phyloP scores from a whole-genome alignment of 2,888 invertebrate genomes.

The Agrotis exclamationis region DNA sequence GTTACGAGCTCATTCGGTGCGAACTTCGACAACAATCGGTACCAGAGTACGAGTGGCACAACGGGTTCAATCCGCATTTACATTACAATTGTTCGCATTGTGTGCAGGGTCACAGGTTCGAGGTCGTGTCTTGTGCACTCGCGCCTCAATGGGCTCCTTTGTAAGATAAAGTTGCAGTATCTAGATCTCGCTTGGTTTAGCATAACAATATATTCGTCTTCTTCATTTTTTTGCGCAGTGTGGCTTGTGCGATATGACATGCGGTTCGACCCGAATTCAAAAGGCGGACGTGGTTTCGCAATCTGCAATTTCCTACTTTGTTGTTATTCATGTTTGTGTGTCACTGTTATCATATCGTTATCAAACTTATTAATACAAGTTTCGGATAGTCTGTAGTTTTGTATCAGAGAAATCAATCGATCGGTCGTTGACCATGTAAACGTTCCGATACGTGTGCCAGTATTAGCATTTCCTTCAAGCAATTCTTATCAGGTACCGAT shows the following conservation, averaged over 20 bases:
- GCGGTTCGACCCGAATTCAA: constrained; percentile 42
- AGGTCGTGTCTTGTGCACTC: constrained; percentile 80
- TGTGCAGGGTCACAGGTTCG: constrained; percentile 88
- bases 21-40: constrained; percentile 76
- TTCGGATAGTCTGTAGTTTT: constrained; percentile 34
- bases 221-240: constrained; percentile 19
- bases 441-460: constrained; percentile 54
- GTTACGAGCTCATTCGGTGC: constrained; percentile 48
- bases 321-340: constrained; percentile 48
- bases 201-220: constrained; percentile 39
- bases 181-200: constrained; percentile 44
- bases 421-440: constrained; percentile 70
- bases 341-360: constrained; percentile 47
- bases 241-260: constrained; percentile 10
- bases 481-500: constrained; percentile 72
- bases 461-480: constrained; percentile 64
- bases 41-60: constrained; percentile 77
- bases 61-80: constrained; percentile 82
- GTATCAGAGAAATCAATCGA: constrained; percentile 56
- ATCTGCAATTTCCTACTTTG: constrained; percentile 40
- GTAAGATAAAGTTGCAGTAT: constrained; percentile 61
- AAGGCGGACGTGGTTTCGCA: constrained; percentile 4
- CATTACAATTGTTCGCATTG: constrained; percentile 87
- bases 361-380: constrained; percentile 29
- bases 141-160: constrained; percentile 73